Evolutionary conservation across 2,113 vertebrate species (phyloP).

Genomic region (Galemys pyrenaicus): DNA sequence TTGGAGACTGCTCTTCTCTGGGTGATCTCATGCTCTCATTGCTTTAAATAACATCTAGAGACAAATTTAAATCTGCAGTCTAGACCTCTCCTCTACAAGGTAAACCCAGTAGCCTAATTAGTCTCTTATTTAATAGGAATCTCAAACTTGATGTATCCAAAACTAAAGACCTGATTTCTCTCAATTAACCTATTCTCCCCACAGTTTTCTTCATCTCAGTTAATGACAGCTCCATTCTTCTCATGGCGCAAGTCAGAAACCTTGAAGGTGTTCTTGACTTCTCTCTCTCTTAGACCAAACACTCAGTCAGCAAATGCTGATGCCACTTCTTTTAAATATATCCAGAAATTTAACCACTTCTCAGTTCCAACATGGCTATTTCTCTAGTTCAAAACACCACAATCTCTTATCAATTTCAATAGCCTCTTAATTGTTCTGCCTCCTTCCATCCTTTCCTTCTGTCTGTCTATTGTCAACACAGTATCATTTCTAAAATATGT

Average conservation of each 20-base stretch:
- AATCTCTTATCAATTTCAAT: neutral
- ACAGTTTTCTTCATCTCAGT: neutral
- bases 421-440: neutral
- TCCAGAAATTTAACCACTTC: neutral
- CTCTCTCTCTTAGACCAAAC: neutral
- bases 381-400: neutral
- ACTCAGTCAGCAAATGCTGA: neutral
- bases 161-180: neutral
- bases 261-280: neutral
- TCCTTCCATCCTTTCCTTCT: neutral
- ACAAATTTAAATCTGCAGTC: neutral
- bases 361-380: neutral
- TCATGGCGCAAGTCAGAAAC: neutral
- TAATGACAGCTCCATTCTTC: neutral
- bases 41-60: neutral
- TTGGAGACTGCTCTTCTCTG: neutral
- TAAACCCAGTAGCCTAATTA: neutral
- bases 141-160: neutral
- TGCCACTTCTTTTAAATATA: neutral
- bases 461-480: neutral
- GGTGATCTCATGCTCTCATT: neutral
- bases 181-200: neutral
- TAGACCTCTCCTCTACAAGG: neutral
- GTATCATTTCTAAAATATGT: neutral
- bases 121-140: neutral